Base-by-base conservation (phyloP, 2,888 invertebrate species). In the Hydraecia micacea region DNA sequence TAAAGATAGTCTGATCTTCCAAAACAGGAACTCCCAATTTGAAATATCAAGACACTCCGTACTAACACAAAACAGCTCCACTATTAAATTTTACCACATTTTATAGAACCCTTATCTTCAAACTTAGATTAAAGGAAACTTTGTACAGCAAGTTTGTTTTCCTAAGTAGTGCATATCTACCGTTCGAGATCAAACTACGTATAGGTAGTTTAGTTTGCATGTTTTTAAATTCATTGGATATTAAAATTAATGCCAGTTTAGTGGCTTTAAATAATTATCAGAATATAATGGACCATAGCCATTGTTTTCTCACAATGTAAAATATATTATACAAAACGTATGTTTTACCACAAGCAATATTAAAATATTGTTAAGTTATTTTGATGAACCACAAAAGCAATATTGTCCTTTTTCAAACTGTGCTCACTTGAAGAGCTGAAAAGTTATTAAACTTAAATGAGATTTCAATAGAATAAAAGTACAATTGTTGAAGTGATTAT, bases 111-210 rank as follows among this genome's bases (percentile, higher is more conserved):
- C 87, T 86, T 88, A 91, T 91, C 88, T 90, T 86, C 88, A 90
- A 93, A 92, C 90, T 91, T 91, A 91, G 91, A 92, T 92, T 92
- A 91, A 90, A 91, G 79, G 82, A 88, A 92, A 92, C 85, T 91
- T 92, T 86, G 83, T 87, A 81, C 79, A 70, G 71, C 75, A 87
- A 88, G 83, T 86, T 87, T 87, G 87, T 87, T 87, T 87, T 84
- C 87, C 79, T 86, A 87, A 78, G 81, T 80, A 77, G 84, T 79
- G 69, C 77, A 75, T 73, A 87, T 77, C 70, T 86, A 80, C 60
- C 39, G 70, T 39, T 72, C n/a, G 49, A 73, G 70, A 80, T 87
- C 73, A 75, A 80, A 52, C 62, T 77, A 36, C 18, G 13, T 63
- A 71, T 63, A 71, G 21, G 42, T 72, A 52, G 58, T 81, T 86